Evolutionary conservation across 2,888 invertebrate genomes (phyloP).

Genomic region (Saturnia japonica): DNA sequence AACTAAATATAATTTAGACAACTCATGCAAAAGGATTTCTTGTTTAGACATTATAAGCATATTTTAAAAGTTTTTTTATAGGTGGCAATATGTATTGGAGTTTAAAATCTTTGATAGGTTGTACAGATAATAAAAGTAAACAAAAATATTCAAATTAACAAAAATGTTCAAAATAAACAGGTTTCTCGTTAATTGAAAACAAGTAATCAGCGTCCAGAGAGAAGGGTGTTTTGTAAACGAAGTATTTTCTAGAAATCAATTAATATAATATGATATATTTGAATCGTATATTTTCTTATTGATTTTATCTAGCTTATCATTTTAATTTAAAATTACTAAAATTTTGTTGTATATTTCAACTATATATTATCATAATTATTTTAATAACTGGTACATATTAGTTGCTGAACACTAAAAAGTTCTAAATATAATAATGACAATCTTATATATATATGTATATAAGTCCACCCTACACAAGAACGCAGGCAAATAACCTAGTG

Average conservation of each 20-base stretch:
- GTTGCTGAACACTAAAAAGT: no score
- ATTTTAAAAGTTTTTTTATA: neutral
- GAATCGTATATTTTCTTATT: neutral
- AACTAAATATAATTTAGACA: constrained; percentile 17
- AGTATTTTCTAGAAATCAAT: neutral
- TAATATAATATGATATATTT: neutral
- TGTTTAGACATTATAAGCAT: neutral
- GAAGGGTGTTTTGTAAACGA: no score
- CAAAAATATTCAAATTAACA: no score
- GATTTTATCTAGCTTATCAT: neutral
- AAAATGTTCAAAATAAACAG: neutral
- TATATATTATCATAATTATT: no score
- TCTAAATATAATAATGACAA: no score
- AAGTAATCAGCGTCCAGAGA: neutral
- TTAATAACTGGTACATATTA: neutral
- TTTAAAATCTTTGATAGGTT: neutral
- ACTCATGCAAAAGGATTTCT: neutral
- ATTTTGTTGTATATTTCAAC: no score
- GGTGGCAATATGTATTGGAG: neutral
- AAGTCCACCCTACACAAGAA: no score
- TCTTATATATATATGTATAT: no score
- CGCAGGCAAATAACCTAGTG: no score
- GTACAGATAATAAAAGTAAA: neutral
- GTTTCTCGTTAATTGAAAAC: neutral
- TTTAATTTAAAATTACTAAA: neutral